These are phyloP conservation scores for Brachionus calyciflorus DNA, from an alignment of 1,140 invertebrate genomes.

Conservation along the genomic window DNA sequence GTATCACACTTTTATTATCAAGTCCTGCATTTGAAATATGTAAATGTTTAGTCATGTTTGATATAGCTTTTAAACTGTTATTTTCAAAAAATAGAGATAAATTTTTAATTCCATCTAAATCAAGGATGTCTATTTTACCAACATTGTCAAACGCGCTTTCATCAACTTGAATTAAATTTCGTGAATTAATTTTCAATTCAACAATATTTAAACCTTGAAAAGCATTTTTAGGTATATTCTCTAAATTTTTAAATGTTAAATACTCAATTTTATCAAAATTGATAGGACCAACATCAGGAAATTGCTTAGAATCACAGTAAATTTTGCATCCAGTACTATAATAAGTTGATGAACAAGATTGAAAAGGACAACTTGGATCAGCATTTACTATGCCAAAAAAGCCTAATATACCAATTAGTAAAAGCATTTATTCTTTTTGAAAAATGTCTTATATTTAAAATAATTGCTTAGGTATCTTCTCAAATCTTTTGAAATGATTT, in stretches of 20 bases:
- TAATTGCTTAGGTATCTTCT: too few relatives aligned
- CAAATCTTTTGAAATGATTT: too few relatives aligned
- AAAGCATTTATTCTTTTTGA: too few relatives aligned
- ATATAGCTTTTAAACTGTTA: neutral
- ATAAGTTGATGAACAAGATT: neutral
- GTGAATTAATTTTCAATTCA: too few relatives aligned
- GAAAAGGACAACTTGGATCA: neutral
- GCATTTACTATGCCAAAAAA: too few relatives aligned
- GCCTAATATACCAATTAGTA: too few relatives aligned
- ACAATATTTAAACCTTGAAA: too few relatives aligned
- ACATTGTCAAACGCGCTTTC: neutral
- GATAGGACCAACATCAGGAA: neutral
- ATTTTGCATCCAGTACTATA: neutral
- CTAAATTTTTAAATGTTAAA: too few relatives aligned
- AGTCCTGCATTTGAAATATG: neutral
- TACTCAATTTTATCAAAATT: too few relatives aligned
- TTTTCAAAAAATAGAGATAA: too few relatives aligned
- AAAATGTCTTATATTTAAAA: too few relatives aligned
- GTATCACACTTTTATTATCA: neutral
- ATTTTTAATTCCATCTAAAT: neutral
- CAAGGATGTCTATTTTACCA: neutral
- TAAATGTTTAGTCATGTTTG: neutral
- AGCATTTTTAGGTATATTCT: too few relatives aligned
- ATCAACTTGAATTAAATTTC: neutral
- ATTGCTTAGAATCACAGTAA: neutral